Percentiles rank a stretch among this genome's conserved stretches.
phyloP scores from a whole-genome alignment of 1,140 invertebrate species.

The Caenorhabditis brenneri region DNA sequence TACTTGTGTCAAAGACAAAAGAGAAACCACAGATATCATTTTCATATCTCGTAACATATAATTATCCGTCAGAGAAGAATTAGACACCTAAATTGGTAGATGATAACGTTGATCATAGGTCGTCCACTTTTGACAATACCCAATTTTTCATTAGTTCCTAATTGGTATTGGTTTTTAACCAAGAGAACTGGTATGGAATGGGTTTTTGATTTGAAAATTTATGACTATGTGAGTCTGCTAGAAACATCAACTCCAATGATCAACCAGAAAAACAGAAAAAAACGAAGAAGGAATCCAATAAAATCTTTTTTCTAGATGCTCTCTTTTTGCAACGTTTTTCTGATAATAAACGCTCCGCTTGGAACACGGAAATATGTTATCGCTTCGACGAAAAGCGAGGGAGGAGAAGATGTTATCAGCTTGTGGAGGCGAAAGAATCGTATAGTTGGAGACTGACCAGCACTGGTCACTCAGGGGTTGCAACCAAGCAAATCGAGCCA shows the following conservation, averaged over 20 bases:
- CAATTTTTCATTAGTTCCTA: no score
- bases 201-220: no score
- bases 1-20: not conserved
- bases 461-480: slow-evolving; percentile 22
- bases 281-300: no score
- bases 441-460: slow-evolving; percentile 28
- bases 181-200: no score
- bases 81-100: not conserved
- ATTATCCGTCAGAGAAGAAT: not conserved
- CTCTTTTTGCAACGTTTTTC: not conserved
- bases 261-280: not conserved
- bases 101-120: not conserved
- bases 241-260: no score
- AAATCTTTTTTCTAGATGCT: not conserved
- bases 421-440: slow-evolving; percentile 24
- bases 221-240: no score
- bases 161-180: no score
- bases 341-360: not conserved
- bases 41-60: not conserved
- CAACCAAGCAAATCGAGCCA: slow-evolving; percentile 13
- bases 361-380: slow-evolving; percentile 31
- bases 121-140: no score
- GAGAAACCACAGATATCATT: not conserved
- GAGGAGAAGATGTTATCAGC: slow-evolving; percentile 28
- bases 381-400: slow-evolving; percentile 36